phyloP scores from a whole-genome alignment of 1,140 invertebrate genomes.

The Diuraphis noxia region DNA sequence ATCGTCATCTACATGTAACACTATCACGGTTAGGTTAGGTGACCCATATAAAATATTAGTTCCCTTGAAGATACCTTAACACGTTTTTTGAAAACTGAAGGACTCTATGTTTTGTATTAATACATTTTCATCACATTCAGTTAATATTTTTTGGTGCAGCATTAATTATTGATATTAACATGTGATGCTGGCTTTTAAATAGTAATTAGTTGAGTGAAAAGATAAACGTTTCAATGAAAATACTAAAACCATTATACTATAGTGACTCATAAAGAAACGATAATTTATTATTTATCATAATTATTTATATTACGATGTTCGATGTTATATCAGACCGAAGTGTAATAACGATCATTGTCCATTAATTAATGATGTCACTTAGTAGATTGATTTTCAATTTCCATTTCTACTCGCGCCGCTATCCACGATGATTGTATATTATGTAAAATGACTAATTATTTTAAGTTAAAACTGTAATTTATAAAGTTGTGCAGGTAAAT shows the following conservation, averaged over 20 bases:
- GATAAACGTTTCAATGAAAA: neutral
- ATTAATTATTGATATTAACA: neutral
- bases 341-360: neutral
- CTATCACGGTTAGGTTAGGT: too few relatives aligned
- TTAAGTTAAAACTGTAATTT: neutral
- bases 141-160: neutral
- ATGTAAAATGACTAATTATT: neutral
- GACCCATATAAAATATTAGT: too few relatives aligned
- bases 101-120: neutral
- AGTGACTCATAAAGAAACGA: neutral
- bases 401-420: neutral
- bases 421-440: neutral
- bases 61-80: too few relatives aligned
- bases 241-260: neutral
- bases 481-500: neutral
- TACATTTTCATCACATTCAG: neutral
- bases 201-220: neutral
- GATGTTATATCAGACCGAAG: neutral
- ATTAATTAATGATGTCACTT: neutral
- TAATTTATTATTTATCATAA: neutral
- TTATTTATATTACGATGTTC: neutral
- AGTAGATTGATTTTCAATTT: neutral
- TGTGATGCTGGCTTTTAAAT: neutral
- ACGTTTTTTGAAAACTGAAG: too few relatives aligned
- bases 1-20: neutral